phyloP scores from a whole-genome alignment of 2,113 vertebrate species.

The Zootoca vivipara region DNA sequence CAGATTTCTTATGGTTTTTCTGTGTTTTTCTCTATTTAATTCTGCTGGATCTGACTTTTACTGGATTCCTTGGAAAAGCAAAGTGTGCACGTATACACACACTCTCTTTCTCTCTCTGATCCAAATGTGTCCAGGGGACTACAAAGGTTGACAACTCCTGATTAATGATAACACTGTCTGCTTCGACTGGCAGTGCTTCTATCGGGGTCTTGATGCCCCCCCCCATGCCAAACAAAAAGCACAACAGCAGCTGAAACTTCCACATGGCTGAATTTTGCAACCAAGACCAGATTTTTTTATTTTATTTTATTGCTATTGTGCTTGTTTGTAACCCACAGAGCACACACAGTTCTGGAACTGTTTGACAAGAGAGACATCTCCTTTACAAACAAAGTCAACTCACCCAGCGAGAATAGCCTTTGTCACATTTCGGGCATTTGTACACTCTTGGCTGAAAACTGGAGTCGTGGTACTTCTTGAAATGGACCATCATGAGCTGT shows the following conservation, averaged over 20 bases:
- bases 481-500: slow-evolving; percentile 53
- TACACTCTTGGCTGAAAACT: slow-evolving; percentile 16
- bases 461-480: slow-evolving; percentile 40
- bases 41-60: no score
- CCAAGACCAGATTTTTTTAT: background rate
- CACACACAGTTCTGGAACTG: background rate
- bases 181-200: background rate
- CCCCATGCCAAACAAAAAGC: background rate
- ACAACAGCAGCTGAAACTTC: background rate
- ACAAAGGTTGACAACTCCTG: background rate
- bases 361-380: background rate
- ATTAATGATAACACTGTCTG: background rate
- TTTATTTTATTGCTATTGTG: background rate
- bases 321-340: background rate
- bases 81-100: no score
- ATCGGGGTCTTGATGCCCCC: background rate
- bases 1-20: no score
- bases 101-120: no score
- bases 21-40: no score
- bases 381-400: slow-evolving; percentile 19
- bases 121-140: no score
- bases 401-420: slow-evolving; percentile 61
- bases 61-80: no score
- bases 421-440: slow-evolving; percentile 51
- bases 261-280: background rate